Evolutionary conservation across 2,797 vertebrate genomes (phyloP), one percentile per base, ranked within the genome.

Genomic region (Clarias fuscus): DNA sequence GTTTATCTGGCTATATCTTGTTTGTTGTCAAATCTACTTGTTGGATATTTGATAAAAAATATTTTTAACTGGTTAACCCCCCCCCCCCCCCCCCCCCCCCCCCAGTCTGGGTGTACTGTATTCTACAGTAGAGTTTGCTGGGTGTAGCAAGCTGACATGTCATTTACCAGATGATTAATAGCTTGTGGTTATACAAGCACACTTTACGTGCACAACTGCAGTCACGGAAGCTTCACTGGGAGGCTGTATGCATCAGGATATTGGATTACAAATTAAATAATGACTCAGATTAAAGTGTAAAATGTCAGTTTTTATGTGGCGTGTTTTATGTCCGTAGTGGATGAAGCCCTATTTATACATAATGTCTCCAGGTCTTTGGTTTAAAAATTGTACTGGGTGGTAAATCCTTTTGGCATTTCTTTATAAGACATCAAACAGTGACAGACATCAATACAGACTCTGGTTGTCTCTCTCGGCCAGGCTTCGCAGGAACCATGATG

Each of bases 121-220:
- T 48, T 58, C 15, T 58, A 22, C 10, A 37, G n/a, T 37, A 37
- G 20, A 20, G 27, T 14, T 43, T 43, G 40, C 2, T 58, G 40
- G 24, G 81, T 58, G 81, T 82, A 62, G 22, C 20, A 43, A 8
- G 8, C 11, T 33, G 40, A 56, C 72, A 64, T 64, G n/a, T 3
- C 48, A 78, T 56, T 83, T 83, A 2, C 82, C 18, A 59, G 62
- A 68, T 85, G 61, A 85, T 67, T 85, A 78, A 85, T 78, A 33
- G 11, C 58, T 65, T 84, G 65, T 68, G 72, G 62, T 85, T 75
- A 58, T 58, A 56, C 64, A 85, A 68, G 61, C 18, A 67, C n/a
- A 77, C 72, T 77, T 48, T 85, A 85, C 40, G 27, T 67, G 59
- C 72, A 22, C 22, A 62, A 64, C 15, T 68, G 73, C 84, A 67